phyloP scores from a whole-genome alignment of 2,797 vertebrate genomes.

The Eulemur albifrons region DNA sequence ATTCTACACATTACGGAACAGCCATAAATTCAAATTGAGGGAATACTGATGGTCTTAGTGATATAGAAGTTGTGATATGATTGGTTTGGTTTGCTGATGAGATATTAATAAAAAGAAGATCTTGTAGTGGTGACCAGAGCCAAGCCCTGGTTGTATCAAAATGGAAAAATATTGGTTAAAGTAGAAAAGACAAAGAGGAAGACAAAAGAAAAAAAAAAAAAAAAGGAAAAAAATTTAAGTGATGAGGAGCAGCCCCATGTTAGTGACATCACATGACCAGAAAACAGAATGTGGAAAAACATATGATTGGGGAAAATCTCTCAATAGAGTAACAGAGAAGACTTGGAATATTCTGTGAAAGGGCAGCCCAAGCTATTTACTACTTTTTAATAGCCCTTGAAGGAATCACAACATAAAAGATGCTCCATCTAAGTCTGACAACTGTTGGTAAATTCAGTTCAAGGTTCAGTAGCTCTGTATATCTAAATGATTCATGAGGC shows the following conservation, averaged over 20 bases:
- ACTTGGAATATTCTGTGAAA: slow-evolving; percentile 31
- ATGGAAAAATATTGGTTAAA: not conserved
- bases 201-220: not conserved
- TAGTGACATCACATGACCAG: not conserved
- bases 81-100: slow-evolving; percentile 7
- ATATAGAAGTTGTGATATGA: slow-evolving; percentile 31
- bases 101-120: not conserved
- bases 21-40: slow-evolving; percentile 12
- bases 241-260: not conserved
- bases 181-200: slow-evolving; percentile 3
- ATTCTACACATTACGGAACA: not conserved
- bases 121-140: not conserved
- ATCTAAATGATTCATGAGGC: not conserved
- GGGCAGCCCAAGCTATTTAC: not conserved
- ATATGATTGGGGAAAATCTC: not conserved
- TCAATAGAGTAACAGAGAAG: not conserved
- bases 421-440: not conserved
- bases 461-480: not conserved
- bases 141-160: not conserved
- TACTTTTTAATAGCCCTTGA: slow-evolving; percentile 14
- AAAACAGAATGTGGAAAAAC: slow-evolving; percentile 10
- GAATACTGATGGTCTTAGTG: not conserved
- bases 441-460: slow-evolving; percentile 42
- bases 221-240: not conserved
- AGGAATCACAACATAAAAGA: not conserved